Evolutionary conservation across 2,888 invertebrate genomes (phyloP), one percentile per base, ranked within the genome.

Genomic region (Agapetus fuscipes): DNA sequence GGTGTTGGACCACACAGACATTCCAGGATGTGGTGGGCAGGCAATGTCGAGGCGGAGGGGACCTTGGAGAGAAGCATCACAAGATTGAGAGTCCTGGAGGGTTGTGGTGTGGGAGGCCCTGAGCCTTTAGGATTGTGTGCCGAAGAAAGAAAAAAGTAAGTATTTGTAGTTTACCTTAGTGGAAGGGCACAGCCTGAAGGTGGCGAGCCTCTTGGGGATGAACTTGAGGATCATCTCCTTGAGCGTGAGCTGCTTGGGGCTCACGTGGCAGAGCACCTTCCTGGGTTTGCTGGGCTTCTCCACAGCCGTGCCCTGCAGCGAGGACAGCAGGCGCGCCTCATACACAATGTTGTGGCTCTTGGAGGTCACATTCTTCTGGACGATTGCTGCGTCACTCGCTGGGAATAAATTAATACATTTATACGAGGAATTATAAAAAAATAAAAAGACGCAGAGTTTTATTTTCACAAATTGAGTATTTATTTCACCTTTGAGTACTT

Each of bases 151-250:
- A n/a, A n/a, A n/a, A n/a, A n/a, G n/a, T n/a, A n/a, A n/a, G n/a
- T n/a, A n/a, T n/a, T n/a, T n/a, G n/a, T n/a, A n/a, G n/a, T 16
- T 29, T 37, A 88, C 87, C 76, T 93, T 94, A 35, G 94, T 94
- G 45, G 91, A 91, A 13, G 94, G 94, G 59, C 93, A 93, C 38
- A 95, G 74, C 25, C 94, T 76, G 66, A 91, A 94, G 25, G 91
- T 89, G 43, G 84, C 87, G 52, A 94, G 74, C 53, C 91, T 74
- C 65, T 90, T 93, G 37, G 91, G 93, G 56, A 94, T 89, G 60
- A 95, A 85, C 66, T 88, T 90, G 52, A 94, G 71, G 52, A 93
- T 77, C 72, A 88, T 87, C 67, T 95, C 94, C 66, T 93, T 93
- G 55, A 95, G 76, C 40, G 87, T 89, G 51, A 95, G 73, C 58